Evolutionary conservation across 2,888 invertebrate genomes (phyloP).

Genomic region (Drymonia ruficornis): DNA sequence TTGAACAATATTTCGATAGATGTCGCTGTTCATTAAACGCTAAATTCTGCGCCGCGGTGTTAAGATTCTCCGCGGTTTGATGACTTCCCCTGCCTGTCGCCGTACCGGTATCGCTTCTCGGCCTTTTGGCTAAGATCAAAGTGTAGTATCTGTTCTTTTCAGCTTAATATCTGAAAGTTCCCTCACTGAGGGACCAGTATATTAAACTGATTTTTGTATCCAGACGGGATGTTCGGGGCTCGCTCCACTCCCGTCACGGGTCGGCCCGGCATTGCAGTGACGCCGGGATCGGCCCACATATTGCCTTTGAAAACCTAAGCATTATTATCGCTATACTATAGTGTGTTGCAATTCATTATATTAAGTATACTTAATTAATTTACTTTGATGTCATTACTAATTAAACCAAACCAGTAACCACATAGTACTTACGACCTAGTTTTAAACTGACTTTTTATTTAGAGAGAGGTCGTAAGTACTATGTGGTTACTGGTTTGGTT

Average conservation of each 20-base stretch:
- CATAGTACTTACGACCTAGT: too few species aligned
- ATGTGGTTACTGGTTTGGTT: too few species aligned
- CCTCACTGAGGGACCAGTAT: constrained; percentile 5
- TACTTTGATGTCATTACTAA: too few species aligned
- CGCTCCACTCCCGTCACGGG: constrained; percentile 2
- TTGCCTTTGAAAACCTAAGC: neutral
- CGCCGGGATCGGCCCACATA: constrained; percentile 1
- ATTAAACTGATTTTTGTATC: constrained; percentile 3
- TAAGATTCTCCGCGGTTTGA: neutral
- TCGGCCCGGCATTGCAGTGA: neutral
- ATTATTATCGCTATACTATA: too few species aligned
- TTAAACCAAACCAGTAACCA: too few species aligned
- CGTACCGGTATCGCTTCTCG: neutral
- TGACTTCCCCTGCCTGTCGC: neutral
- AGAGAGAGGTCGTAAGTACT: too few species aligned
- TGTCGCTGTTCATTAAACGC: neutral
- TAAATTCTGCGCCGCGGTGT: neutral
- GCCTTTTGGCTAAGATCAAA: constrained; percentile 1
- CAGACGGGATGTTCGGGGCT: constrained; percentile 1
- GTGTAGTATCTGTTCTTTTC: constrained; percentile 5
- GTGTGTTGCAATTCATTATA: too few species aligned
- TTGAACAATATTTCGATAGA: neutral
- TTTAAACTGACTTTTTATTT: too few species aligned
- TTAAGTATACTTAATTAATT: too few species aligned
- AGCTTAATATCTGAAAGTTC: constrained; percentile 3